A percentile compares a stretch with the other conserved stretches of the same genome.
phyloP scores from a whole-genome alignment of 2,797 vertebrate species.

The Erethizon dorsatum region DNA sequence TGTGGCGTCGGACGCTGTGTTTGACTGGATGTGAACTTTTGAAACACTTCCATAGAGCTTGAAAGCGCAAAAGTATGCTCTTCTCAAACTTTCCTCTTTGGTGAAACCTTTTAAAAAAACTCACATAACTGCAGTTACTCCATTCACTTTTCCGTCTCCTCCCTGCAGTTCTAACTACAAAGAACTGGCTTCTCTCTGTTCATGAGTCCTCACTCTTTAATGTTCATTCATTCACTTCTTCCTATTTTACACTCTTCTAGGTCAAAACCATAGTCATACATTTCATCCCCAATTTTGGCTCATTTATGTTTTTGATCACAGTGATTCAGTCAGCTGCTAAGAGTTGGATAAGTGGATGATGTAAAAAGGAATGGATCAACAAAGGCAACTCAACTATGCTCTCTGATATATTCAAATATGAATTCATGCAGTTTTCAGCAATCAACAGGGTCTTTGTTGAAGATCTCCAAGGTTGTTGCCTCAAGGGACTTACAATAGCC shows the following conservation, averaged over 20 bases:
- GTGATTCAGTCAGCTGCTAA: not conserved
- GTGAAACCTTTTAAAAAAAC: not conserved
- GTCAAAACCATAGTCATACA: not conserved
- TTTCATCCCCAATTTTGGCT: conserved; percentile 26
- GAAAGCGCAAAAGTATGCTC: not conserved
- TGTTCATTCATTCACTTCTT: not conserved
- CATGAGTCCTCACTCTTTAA: not conserved
- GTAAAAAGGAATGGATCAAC: not conserved
- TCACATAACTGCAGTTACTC: not conserved
- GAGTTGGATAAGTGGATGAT: not conserved
- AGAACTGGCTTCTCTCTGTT: not conserved
- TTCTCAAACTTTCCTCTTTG: not conserved
- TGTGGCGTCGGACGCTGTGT: not conserved
- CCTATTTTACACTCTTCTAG: not conserved
- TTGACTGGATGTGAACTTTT: not conserved
- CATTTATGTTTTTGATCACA: not conserved
- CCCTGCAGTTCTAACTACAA: not conserved
- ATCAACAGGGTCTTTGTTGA: not conserved
- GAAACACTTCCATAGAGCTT: not conserved
- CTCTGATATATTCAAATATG: not conserved
- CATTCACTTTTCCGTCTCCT: not conserved
- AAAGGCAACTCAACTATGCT: not conserved
- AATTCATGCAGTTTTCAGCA: not conserved
- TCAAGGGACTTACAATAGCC: not conserved
- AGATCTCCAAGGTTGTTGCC: not conserved